These are phyloP conservation scores for Stenoptilia bipunctidactyla DNA, from an alignment of 2,888 invertebrate species.

Conservation along the genomic window DNA sequence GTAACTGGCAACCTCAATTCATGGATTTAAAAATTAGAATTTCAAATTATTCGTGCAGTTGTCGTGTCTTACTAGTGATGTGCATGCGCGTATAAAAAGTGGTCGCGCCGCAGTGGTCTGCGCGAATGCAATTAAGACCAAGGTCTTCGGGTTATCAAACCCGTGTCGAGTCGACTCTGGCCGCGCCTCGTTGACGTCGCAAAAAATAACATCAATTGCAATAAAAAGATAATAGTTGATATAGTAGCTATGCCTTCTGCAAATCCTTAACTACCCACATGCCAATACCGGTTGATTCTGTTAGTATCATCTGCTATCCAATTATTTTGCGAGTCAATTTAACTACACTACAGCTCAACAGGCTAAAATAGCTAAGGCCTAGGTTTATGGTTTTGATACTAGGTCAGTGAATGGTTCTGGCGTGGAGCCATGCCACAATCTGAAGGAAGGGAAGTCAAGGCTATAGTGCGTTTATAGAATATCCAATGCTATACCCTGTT, in stretches of 20 bases:
- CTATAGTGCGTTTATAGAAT: constrained; percentile 49
- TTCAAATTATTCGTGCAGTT: not conserved
- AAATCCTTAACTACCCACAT: constrained; percentile 33
- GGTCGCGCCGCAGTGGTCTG: constrained; percentile 63
- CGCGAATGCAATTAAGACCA: constrained; percentile 70
- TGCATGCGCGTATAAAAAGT: constrained; percentile 67
- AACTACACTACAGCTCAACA: not conserved
- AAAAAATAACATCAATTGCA: constrained; percentile 66
- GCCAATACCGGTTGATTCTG: constrained; percentile 18
- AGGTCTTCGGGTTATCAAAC: constrained; percentile 72
- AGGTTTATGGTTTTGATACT: constrained; percentile 12
- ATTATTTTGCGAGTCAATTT: not conserved
- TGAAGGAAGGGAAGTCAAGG: constrained; percentile 46
- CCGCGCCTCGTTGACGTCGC: constrained; percentile 54
- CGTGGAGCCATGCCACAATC: constrained; percentile 34
- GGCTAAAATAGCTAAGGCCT: no score
- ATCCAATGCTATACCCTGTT: constrained; percentile 59
- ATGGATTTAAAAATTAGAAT: no score
- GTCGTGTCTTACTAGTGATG: constrained; percentile 63
- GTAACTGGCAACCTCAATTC: no score
- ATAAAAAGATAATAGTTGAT: constrained; percentile 61
- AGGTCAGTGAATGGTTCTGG: constrained; percentile 59
- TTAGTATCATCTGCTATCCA: not conserved
- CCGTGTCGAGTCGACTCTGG: constrained; percentile 51
- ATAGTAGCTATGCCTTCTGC: constrained; percentile 46